Evolutionary conservation across 1,140 invertebrate genomes (phyloP), one percentile per base, ranked within the genome.

Genomic region (Melitaea cinxia): DNA sequence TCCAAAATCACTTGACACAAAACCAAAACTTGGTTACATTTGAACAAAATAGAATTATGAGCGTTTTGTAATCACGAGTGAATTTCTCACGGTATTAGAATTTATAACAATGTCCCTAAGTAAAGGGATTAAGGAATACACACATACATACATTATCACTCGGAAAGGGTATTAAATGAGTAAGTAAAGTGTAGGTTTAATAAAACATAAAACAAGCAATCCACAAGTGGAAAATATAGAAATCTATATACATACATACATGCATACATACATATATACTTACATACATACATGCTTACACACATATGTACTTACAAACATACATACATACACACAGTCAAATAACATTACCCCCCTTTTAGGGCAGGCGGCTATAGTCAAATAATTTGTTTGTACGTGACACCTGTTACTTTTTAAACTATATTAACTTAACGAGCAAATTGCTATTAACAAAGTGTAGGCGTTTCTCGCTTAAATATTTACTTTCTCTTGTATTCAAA

Each of bases 21-120:
- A n/a, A n/a, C n/a, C n/a, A n/a, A 14, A 39, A 39, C 14, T 14
- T 1, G 35, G n/a, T 15, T 14, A 47, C 10, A 47, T 47, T 21
- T 2, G 1, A 47, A 47, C 42, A n/a, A 47, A 47, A 47, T 12
- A 47, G 21, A 47, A 47, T 47, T 24, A 12, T 23, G 10, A 37
- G 17, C 30, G 52, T 35, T 21, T 35, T 17, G 37, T 54, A 54
- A 37, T 54, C 52, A 37, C 52, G 21, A 4, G 10, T n/a, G 4
- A 54, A 54, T 54, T 54, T 54, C 52, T 54, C 52, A 35, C 9
- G 30, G 12, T 54, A 54, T 37, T 54, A 54, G 52, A 33, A 54
- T 54, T 35, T 21, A 35, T 15, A 33, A 6, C 28, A 33, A 54
- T 54, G 26, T 52, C 49, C 49, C 5, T 12, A 33, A 28, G 17